Conservation (phyloP, 2,797 vertebrate species). For the Tangara arthus region DNA sequence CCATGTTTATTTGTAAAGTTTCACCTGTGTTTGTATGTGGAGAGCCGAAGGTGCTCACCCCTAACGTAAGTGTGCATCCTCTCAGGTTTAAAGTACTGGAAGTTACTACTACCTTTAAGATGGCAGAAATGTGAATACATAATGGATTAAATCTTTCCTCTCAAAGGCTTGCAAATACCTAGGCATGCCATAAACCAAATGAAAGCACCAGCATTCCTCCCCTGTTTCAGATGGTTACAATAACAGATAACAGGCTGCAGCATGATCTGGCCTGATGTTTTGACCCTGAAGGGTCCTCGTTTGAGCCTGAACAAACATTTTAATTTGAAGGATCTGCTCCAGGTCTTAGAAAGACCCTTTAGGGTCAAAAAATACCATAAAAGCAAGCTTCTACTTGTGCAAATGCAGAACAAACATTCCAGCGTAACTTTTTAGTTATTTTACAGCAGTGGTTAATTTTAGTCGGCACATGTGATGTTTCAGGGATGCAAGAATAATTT, state of each 20-base stretch:
- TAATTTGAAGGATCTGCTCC: conserved; percentile 28
- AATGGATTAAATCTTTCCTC: not conserved
- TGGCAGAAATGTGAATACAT: not conserved
- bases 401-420: not conserved
- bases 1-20: not conserved
- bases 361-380: conserved; percentile 13
- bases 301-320: conserved; percentile 15
- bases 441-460: not conserved
- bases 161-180: not conserved
- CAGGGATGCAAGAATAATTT: not conserved
- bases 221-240: conserved; percentile 19
- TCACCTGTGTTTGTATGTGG: not conserved
- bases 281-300: conserved; percentile 15
- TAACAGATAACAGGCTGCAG: conserved; percentile 45
- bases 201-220: not conserved
- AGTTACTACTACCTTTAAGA: not conserved
- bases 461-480: not conserved
- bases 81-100: not conserved
- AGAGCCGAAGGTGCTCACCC: not conserved
- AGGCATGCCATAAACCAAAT: not conserved
- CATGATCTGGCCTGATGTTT: conserved; percentile 13
- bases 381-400: conserved; percentile 26
- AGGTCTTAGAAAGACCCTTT: conserved; percentile 15
- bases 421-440: not conserved
- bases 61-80: not conserved